Evolutionary conservation across 2,888 invertebrate genomes (phyloP), one percentile per base, ranked within the genome.

Genomic region (Drosophila barbarae): DNA sequence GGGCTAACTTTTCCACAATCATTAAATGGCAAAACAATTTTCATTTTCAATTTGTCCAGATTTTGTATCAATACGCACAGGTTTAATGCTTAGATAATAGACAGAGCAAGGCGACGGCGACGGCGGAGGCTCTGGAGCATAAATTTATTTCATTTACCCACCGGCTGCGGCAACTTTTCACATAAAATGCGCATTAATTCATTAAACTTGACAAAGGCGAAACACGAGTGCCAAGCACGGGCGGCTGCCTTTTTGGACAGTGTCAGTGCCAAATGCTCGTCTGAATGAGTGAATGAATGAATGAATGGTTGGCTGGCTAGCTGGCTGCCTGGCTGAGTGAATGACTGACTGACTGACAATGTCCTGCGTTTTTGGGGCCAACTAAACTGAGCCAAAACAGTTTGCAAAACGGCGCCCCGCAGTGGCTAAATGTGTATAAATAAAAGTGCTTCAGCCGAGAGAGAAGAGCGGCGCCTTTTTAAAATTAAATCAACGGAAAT

Each of bases 401-500:
- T 84, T 80, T 72, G 73, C 67, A 65, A 61, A 69, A 50, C 67
- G 55, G 60, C 73, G 41, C 56, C 69, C 66, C 65, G 66, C 58
- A 56, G 71, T 54, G 55, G 54, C 68, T 57, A 52, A 64, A 64
- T 69, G 71, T 80, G 65, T 77, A 75, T 75, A 78, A 80, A 81
- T 81, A 81, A 84, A 72, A 82, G 69, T 74, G 76, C 78, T 81
- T 71, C 58, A 66, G 58, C 67, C 34, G 47, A 44, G 74, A 70
- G 74, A 70, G 81, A 66, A 64, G 68, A 76, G 69, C 71, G 72
- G 65, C 74, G 77, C 84, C 86, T 84, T 79, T 84, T 85, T 82
- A 74, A 86, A 87, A 86, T 85, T 86, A 85, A 87, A 86, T 87
- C 84, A 86, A 85, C 85, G 76, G 74, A 81, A 84, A 70, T 73